Base-by-base conservation (phyloP, 2,797 vertebrate species). In the Capromys pilorides region DNA sequence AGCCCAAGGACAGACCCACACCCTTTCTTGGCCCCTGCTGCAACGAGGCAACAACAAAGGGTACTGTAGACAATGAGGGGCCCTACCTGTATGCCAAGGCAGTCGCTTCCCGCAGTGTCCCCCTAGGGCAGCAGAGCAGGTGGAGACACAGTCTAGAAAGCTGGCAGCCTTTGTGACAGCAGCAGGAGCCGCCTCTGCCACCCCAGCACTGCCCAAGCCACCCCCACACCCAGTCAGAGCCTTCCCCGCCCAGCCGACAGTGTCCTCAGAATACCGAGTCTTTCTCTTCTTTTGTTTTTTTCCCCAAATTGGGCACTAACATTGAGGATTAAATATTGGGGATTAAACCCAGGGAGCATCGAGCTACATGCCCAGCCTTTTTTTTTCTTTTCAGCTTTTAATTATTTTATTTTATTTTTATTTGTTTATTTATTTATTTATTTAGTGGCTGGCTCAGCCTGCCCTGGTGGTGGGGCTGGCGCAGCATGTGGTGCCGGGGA, bases 11-110 rank as follows among this genome's bases (percentile, higher is more conserved):
- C 9, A n/a, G 64, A 57, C 36, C 39, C 73, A 57, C 14, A 16
- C 0, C 0, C 31, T 36, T 16, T 45, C 19, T 13, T 18, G 11
- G 16, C 22, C 36, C 41, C 51, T 0, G 0, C 26, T 33, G 62
- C 51, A 36, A 49, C 71, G 69, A 78, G 28, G 31, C 10, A 21
- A 66, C 49, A 86, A 85, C 81, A 9, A n/a, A 8, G 24, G 39
- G 18, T 62, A 86, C 45, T 16, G 3, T 24, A 10, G 61, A n/a
- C n/a, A 51, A 31, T 1, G 0, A n/a, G 19, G 71, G 66, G 9
- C 36, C 69, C 33, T 67, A 28, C 9, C 7, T 59, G n/a, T 6
- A 33, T 14, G 31, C 57, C 57, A 16, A 2, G 39, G 4, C 9
- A 67, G 66, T 14, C 21, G 13, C 75, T 39, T 4, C 45, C 59